Conservation (phyloP, 2,797 vertebrate species). For the Phalloptychus januarius region DNA sequence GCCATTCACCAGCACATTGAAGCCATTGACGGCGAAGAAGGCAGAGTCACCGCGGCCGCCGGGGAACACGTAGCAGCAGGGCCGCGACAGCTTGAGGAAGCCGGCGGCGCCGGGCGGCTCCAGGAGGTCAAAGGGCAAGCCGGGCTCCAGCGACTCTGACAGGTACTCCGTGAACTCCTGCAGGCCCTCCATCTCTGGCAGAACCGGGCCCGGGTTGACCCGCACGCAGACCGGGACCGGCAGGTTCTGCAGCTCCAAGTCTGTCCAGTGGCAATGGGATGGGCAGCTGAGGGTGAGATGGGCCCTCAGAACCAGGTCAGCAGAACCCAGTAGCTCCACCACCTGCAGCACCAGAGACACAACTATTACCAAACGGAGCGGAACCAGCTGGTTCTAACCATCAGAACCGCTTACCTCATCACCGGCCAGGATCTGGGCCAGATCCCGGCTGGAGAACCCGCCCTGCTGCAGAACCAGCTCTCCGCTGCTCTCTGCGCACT, state of each 20-base stretch:
- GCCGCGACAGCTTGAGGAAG: conserved; percentile 91
- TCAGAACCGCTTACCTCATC: conserved; percentile 81
- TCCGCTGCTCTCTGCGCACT: conserved; percentile 86
- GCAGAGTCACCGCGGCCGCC: conserved; percentile 90
- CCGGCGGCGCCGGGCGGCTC: conserved; percentile 89
- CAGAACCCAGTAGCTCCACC: conserved; percentile 78
- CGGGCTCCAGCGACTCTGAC: conserved; percentile 88
- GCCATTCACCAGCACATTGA: conserved; percentile 91
- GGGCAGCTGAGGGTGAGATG: conserved; percentile 87
- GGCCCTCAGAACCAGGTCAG: conserved; percentile 67
- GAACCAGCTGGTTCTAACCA: not conserved
- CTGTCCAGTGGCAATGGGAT: conserved; percentile 79
- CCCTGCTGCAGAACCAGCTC: conserved; percentile 90
- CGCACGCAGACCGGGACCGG: conserved; percentile 78
- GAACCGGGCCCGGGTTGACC: conserved; percentile 80
- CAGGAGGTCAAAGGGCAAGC: conserved; percentile 89
- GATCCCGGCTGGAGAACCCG: conserved; percentile 84
- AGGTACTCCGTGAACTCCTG: conserved; percentile 92
- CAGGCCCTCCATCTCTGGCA: conserved; percentile 89
- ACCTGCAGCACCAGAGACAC: conserved; percentile 73
- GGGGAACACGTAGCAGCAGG: conserved; percentile 97
- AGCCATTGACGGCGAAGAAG: conserved; percentile 93
- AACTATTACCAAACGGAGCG: not conserved
- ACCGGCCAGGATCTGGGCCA: conserved; percentile 87
- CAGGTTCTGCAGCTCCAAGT: conserved; percentile 68